phyloP scores from a whole-genome alignment of 2,113 vertebrate genomes.

The Romanogobio albipinnatus region DNA sequence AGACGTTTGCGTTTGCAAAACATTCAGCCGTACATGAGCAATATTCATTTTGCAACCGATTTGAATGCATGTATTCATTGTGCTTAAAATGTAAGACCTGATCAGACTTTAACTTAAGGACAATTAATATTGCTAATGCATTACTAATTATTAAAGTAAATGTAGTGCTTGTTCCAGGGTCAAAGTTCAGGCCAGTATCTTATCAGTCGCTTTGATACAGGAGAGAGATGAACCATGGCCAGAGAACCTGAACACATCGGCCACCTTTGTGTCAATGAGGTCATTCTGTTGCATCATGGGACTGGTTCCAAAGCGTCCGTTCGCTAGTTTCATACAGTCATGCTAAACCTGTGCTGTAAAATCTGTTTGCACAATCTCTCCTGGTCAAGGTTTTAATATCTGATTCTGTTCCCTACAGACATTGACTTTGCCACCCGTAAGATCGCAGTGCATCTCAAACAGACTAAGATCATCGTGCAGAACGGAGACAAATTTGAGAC shows the following conservation, averaged over 20 bases:
- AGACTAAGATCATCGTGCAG: conserved; percentile 90
- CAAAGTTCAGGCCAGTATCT: not conserved
- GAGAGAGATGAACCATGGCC: not conserved
- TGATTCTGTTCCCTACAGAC: conserved; percentile 69
- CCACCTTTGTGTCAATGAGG: conserved; percentile 22
- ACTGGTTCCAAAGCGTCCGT: not conserved
- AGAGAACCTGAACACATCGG: not conserved
- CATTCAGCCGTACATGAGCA: not conserved
- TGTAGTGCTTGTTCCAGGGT: not conserved
- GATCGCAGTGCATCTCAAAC: conserved; percentile 84
- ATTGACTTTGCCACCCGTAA: conserved; percentile 97
- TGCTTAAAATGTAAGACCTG: not conserved
- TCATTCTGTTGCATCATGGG: conserved; percentile 6
- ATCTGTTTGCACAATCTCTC: not conserved
- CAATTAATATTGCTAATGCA: too few relatives aligned
- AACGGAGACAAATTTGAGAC: conserved; percentile 89
- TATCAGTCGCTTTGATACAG: conserved; percentile 23
- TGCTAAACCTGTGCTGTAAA: too few relatives aligned
- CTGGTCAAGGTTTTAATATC: not conserved
- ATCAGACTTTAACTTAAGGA: not conserved
- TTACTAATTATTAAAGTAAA: not conserved
- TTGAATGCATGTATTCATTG: not conserved
- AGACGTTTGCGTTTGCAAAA: not conserved
- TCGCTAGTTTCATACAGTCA: too few relatives aligned
- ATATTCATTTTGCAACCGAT: not conserved